phyloP scores from a whole-genome alignment of 2,113 vertebrate genomes.

The Anser cygnoides region DNA sequence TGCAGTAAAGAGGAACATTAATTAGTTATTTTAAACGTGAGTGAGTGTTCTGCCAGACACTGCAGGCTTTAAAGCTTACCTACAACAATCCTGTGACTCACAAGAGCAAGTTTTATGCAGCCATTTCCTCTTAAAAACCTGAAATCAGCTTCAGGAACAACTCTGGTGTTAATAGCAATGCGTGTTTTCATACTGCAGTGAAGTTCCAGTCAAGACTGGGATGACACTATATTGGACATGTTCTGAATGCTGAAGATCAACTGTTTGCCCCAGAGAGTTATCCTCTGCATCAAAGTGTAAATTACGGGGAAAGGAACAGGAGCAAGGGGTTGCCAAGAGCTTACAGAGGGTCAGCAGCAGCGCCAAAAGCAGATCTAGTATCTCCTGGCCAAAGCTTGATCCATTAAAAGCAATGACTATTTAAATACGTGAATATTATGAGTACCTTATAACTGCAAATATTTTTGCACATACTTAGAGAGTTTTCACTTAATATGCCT shows the following conservation, averaged over 20 bases:
- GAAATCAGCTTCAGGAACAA: neutral
- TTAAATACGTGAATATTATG: neutral
- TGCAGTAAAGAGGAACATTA: neutral
- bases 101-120: neutral
- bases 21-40: neutral
- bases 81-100: neutral
- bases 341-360: neutral
- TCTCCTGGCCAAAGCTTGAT: neutral
- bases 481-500: neutral
- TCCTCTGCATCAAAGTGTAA: neutral
- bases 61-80: neutral
- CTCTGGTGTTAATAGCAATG: accelerated
- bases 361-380: neutral
- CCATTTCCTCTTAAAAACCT: neutral
- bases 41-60: neutral
- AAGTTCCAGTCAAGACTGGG: neutral
- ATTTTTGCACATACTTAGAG: neutral
- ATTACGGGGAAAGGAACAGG: neutral
- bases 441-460: neutral
- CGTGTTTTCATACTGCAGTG: neutral
- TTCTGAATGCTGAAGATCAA: neutral
- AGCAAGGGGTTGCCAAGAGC: neutral
- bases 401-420: neutral
- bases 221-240: neutral
- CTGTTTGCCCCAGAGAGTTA: neutral